phyloP scores from a whole-genome alignment of 2,888 invertebrate genomes.

The Buathra laborator region DNA sequence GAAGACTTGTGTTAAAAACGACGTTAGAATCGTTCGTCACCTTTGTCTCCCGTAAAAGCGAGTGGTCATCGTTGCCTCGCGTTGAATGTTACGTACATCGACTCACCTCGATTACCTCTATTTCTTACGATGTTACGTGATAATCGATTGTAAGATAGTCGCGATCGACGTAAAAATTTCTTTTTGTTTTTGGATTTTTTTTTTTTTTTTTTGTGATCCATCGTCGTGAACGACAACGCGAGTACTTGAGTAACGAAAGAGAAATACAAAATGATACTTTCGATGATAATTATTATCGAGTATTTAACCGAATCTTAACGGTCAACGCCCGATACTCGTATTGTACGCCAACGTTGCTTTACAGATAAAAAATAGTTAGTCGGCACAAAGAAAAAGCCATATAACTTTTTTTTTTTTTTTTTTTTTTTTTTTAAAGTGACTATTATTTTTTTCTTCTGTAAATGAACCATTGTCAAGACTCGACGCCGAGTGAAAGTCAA shows the following conservation, averaged over 20 bases:
- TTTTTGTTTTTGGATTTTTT: constrained; percentile 27
- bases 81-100: constrained; percentile 12
- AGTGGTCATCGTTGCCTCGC: not conserved
- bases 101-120: constrained; percentile 1
- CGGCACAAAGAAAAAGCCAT: constrained; percentile 29
- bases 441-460: not conserved
- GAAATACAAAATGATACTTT: not conserved
- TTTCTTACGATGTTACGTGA: constrained; percentile 63
- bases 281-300: constrained; percentile 1
- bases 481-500: not conserved
- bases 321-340: not conserved
- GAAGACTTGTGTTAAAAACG: not conserved
- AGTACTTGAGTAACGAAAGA: not conserved
- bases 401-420: not conserved
- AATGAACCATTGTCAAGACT: constrained; percentile 10
- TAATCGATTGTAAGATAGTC: constrained; percentile 66
- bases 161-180: constrained; percentile 45
- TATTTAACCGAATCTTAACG: not conserved
- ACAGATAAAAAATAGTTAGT: constrained; percentile 10
- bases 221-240: constrained; percentile 15
- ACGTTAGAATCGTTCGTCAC: not conserved
- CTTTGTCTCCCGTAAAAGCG: constrained; percentile 4
- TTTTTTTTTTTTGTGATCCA: constrained; percentile 42
- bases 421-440: not conserved
- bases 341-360: constrained; percentile 1